phyloP scores from a whole-genome alignment of 92 coral and sea anemone species.

The Actinernus sp. region DNA sequence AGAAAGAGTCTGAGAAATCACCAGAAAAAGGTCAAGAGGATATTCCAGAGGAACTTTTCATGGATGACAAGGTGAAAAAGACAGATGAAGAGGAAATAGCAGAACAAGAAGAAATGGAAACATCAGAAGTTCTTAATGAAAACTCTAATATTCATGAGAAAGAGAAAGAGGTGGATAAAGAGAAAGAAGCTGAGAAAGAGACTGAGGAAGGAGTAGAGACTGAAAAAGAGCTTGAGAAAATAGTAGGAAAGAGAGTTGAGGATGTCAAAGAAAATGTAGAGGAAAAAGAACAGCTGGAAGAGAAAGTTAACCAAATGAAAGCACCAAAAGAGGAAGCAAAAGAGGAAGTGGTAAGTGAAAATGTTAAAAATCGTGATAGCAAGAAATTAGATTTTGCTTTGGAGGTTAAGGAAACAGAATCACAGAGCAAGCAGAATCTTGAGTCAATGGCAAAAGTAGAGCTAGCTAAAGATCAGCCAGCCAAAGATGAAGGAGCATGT shows the following conservation, averaged over 20 bases:
- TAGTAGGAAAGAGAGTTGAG: neutral
- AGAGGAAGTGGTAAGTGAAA: neutral
- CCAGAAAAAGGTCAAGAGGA: slow-evolving; percentile 5
- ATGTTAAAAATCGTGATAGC: neutral
- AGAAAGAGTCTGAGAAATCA: neutral
- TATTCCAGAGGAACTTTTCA: neutral
- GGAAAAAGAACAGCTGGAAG: neutral
- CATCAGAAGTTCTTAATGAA: too few species aligned
- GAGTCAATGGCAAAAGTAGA: neutral
- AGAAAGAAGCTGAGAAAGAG: neutral
- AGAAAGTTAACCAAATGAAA: slow-evolving; percentile 2
- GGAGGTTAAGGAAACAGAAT: neutral
- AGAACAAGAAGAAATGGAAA: too few species aligned
- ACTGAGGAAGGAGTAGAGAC: neutral
- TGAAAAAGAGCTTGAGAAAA: neutral
- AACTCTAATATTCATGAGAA: too few species aligned
- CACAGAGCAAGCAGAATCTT: neutral
- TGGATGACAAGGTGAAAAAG: neutral
- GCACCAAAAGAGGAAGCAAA: neutral
- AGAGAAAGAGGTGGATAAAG: neutral
- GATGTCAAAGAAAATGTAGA: neutral
- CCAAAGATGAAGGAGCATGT: neutral
- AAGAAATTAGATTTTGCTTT: neutral
- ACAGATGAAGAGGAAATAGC: neutral
- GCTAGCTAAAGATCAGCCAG: neutral